phyloP scores from a whole-genome alignment of 1,140 invertebrate species.

The Eupristina koningsbergeri region DNA sequence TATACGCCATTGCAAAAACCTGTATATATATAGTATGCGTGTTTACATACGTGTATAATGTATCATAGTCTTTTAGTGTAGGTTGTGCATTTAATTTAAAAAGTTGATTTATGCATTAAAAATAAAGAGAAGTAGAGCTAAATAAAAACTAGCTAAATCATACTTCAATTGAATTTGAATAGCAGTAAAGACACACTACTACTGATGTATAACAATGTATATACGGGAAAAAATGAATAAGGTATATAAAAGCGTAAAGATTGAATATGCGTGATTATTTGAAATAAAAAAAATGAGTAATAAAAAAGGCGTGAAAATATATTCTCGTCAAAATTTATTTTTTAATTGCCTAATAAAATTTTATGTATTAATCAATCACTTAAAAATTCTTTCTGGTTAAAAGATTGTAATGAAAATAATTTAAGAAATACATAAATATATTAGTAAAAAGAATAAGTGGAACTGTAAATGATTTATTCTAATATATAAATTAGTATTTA shows the following conservation, averaged over 20 bases:
- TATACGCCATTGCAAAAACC: constrained; percentile 43
- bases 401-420: constrained; percentile 17
- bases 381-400: constrained; percentile 42
- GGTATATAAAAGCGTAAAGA: constrained; percentile 1
- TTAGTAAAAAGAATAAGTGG: neutral
- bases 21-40: constrained; percentile 35
- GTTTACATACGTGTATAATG: neutral
- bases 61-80: neutral
- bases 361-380: constrained; percentile 20
- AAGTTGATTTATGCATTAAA: neutral
- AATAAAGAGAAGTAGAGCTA: neutral
- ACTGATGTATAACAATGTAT: constrained; percentile 27
- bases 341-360: constrained; percentile 38
- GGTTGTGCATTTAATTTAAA: neutral
- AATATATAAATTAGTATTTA: neutral
- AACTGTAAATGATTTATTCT: neutral
- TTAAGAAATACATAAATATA: neutral
- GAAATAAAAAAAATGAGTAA: constrained; percentile 6
- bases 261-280: constrained; percentile 1
- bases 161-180: neutral
- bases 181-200: neutral
- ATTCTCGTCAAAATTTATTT: constrained; percentile 30
- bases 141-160: neutral
- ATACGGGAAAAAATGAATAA: constrained; percentile 27
- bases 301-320: neutral